Evolutionary conservation across 1,140 invertebrate species (phyloP).

Genomic region (Drosophila truncata): DNA sequence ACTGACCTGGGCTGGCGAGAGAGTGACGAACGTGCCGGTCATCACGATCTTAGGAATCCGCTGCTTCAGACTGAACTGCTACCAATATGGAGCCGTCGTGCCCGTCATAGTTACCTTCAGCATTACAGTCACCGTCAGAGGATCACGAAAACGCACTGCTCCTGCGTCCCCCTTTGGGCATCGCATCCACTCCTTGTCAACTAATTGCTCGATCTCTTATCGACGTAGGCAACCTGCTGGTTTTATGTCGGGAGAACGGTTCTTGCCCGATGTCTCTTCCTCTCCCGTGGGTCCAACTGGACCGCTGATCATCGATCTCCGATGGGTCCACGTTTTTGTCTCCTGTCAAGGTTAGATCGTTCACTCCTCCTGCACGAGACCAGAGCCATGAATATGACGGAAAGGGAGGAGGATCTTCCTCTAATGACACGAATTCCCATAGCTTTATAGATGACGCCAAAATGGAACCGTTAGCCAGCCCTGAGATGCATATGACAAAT

Average conservation of each 20-base stretch:
- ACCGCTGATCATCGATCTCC: conserved; percentile 47
- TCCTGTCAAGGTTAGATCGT: conserved; percentile 62
- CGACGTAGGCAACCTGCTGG: conserved; percentile 56
- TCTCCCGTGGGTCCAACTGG: conserved; percentile 35
- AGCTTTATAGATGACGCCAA: conserved; percentile 25
- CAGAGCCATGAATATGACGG: conserved; percentile 7
- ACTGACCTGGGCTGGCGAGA: conserved; percentile 19
- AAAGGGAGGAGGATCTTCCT: conserved; percentile 6
- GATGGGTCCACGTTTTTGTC: conserved; percentile 68
- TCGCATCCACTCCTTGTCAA: conserved; percentile 36
- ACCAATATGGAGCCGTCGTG: conserved; percentile 71
- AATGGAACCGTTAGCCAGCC: conserved; percentile 37
- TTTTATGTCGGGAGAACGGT: conserved; percentile 30
- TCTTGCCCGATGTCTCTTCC: conserved; percentile 15
- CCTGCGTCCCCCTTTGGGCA: neutral
- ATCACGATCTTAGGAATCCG: conserved; percentile 61
- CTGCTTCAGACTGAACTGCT: conserved; percentile 6
- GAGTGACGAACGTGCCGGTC: conserved; percentile 59
- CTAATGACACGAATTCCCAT: conserved; percentile 72
- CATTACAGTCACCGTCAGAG: conserved; percentile 24
- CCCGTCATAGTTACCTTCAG: conserved; percentile 48
- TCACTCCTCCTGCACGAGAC: conserved; percentile 49
- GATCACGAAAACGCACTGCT: conserved; percentile 55
- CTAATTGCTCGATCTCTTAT: conserved; percentile 67
- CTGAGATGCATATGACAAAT: conserved; percentile 61